Evolutionary conservation across 2,888 invertebrate genomes (phyloP).

Genomic region (Polyploca ridens): DNA sequence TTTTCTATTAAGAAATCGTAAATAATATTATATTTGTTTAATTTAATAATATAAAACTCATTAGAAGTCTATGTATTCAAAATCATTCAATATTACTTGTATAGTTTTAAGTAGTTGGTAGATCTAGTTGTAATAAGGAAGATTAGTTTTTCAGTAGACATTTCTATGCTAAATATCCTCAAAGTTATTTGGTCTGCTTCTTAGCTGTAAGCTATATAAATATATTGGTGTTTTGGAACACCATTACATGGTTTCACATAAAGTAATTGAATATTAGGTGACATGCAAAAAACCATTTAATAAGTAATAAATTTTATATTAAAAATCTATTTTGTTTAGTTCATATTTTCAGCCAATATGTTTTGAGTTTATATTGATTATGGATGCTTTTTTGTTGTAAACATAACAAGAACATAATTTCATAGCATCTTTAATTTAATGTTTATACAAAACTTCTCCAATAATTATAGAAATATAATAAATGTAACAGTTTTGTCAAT

Average conservation of each 20-base stretch:
- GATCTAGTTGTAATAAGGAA: neutral
- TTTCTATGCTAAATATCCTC: neutral
- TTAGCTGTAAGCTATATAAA: neutral
- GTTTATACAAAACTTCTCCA: neutral
- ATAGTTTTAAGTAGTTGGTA: neutral
- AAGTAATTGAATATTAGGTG: neutral
- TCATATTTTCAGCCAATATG: neutral
- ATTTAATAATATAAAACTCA: neutral
- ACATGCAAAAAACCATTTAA: neutral
- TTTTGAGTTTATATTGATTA: no score
- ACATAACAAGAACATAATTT: no score
- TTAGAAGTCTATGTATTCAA: neutral
- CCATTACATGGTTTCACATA: neutral
- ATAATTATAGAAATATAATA: neutral
- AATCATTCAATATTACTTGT: neutral
- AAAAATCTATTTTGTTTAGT: neutral
- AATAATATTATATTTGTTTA: neutral
- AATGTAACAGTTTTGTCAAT: slow-evolving; percentile 8
- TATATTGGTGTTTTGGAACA: neutral
- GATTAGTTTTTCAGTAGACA: neutral
- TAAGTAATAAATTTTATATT: neutral
- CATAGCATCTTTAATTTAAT: no score
- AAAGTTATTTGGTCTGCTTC: neutral
- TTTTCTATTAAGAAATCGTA: neutral
- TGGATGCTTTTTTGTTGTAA: no score